phyloP scores from a whole-genome alignment of 2,797 vertebrate genomes.

The Threskiornis aethiopicus region DNA sequence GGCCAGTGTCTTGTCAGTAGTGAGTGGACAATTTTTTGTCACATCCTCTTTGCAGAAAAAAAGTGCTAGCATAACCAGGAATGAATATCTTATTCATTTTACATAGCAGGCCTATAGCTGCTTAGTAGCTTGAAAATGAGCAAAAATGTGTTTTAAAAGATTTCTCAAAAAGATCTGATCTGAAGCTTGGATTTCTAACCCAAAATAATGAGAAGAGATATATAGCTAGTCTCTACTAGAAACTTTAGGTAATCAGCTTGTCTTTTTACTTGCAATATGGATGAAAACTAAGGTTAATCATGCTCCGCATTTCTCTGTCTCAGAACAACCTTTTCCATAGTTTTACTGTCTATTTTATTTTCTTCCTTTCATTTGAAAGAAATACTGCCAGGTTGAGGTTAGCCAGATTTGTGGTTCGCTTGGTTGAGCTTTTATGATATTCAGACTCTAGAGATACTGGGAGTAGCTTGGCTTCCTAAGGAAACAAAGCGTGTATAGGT shows the following conservation, averaged over 20 bases:
- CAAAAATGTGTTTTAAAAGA: neutral
- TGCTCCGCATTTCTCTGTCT: neutral
- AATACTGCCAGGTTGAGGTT: neutral
- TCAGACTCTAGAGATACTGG: neutral
- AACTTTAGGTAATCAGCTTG: neutral
- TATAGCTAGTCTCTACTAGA: neutral
- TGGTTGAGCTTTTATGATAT: neutral
- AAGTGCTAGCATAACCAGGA: neutral
- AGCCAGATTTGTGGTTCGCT: neutral
- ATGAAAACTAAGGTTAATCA: neutral
- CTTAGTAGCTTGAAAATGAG: neutral
- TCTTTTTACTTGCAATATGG: neutral
- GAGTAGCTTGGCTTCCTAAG: neutral
- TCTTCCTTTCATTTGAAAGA: neutral
- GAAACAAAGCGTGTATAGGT: neutral
- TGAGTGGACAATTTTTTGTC: neutral
- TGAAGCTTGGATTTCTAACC: slow-evolving; percentile 4
- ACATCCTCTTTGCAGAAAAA: neutral
- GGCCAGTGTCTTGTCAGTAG: neutral
- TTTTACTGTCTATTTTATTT: neutral
- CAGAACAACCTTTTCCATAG: neutral
- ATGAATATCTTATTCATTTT: neutral
- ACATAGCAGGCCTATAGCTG: neutral
- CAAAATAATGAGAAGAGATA: neutral
- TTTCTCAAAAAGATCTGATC: neutral